Percentiles rank a stretch among this genome's conserved stretches.
These are phyloP conservation scores for Mobula birostris DNA, from an alignment of 2,113 vertebrate genomes.

Conservation along the genomic window DNA sequence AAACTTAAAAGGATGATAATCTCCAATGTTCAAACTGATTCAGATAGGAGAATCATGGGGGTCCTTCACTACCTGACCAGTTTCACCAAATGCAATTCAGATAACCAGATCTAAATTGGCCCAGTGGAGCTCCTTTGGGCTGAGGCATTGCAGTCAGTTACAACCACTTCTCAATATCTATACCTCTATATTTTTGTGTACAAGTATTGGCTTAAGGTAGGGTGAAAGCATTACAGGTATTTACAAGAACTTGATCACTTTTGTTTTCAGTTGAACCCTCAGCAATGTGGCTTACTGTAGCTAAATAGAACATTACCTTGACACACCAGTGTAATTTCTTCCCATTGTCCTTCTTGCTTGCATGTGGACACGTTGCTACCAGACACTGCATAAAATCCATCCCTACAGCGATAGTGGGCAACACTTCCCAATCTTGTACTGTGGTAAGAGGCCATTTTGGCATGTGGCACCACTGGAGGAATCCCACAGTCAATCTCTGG, in stretches of 20 bases:
- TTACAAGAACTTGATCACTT: background rate
- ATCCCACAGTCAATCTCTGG: conserved; percentile 52
- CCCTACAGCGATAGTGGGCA: conserved; percentile 53
- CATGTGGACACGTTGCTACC: conserved; percentile 55
- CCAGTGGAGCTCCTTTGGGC: background rate
- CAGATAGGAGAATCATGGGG: background rate
- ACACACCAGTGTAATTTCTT: conserved; percentile 50
- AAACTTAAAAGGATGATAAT: background rate
- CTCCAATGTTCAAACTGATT: background rate
- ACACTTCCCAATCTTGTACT: conserved; percentile 45
- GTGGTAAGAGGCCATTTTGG: conserved; percentile 54
- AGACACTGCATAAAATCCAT: conserved; percentile 53
- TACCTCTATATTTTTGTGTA: background rate
- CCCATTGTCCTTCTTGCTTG: conserved; percentile 50
- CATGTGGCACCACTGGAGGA: conserved; percentile 45
- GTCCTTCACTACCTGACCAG: background rate
- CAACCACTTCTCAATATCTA: background rate
- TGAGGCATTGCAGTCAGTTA: background rate
- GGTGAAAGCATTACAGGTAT: background rate
- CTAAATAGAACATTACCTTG: conserved; percentile 54
- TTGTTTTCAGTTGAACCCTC: background rate
- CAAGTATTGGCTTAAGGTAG: background rate
- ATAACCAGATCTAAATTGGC: background rate
- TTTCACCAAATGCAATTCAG: background rate
- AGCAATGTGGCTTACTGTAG: background rate